Evolutionary conservation across 2,113 vertebrate species (phyloP).

Genomic region (Neotoma lepida): DNA sequence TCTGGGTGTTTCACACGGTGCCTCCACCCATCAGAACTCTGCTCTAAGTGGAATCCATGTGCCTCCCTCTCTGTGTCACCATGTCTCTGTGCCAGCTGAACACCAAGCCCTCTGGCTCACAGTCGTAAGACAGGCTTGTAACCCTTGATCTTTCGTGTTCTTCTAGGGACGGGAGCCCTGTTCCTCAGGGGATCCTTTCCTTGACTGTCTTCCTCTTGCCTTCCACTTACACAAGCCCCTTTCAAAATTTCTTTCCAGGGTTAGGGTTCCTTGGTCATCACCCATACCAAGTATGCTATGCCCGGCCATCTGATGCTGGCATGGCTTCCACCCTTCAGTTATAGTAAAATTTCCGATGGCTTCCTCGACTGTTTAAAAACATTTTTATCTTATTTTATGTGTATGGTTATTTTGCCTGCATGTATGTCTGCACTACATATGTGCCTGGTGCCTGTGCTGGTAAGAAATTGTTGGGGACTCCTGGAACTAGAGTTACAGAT

Average conservation of each 20-base stretch:
- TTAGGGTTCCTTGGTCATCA: background rate
- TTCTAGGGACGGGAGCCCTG: background rate
- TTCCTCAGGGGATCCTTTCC: background rate
- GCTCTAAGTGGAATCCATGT: background rate
- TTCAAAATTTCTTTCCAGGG: background rate
- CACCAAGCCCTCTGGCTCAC: background rate
- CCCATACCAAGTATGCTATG: background rate
- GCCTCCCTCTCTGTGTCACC: background rate
- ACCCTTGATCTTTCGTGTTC: background rate
- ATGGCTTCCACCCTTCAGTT: background rate
- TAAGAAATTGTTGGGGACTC: background rate
- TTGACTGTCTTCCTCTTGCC: background rate
- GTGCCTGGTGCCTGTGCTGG: background rate
- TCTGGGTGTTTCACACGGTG: background rate
- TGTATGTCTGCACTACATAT: background rate
- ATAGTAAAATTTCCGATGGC: background rate
- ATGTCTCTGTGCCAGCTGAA: background rate
- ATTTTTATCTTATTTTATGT: background rate
- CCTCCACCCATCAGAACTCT: background rate
- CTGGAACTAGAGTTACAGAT: background rate
- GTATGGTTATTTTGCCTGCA: background rate
- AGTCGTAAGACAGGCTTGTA: background rate
- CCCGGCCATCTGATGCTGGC: background rate
- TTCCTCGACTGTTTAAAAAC: background rate
- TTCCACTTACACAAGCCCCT: accelerated